Percentiles rank a stretch among this genome's conserved stretches.
Conservation (phyloP, 2,888 invertebrate species). For the Drosophila nr. perissopoda region DNA sequence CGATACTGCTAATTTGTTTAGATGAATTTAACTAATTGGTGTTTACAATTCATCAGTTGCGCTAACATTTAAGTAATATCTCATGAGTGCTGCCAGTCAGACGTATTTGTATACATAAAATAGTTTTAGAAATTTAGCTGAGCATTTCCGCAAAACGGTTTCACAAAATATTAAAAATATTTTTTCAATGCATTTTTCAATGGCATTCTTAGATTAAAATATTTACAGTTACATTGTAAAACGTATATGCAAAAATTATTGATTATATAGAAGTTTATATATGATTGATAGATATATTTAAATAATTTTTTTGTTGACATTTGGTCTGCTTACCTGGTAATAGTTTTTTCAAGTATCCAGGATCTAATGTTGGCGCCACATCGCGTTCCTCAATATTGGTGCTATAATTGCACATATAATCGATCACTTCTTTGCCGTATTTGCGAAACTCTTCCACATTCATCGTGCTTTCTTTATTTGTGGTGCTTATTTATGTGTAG, state of each 20-base stretch:
- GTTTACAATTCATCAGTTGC: constrained; percentile 60
- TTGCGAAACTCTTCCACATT: constrained; percentile 90
- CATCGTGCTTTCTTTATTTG: constrained; percentile 86
- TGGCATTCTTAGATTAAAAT: constrained; percentile 20
- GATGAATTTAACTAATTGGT: constrained; percentile 59
- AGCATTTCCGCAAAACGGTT: neutral
- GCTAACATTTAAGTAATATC: constrained; percentile 41
- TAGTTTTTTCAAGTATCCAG: constrained; percentile 90
- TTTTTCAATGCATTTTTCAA: constrained; percentile 34
- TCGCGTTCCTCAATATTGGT: constrained; percentile 88
- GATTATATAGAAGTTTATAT: constrained; percentile 6
- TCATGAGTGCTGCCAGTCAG: constrained; percentile 12
- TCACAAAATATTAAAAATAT: constrained; percentile 24
- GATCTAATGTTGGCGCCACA: constrained; percentile 91
- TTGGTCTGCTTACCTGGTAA: constrained; percentile 86
- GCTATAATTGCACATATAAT: constrained; percentile 92
- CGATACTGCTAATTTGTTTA: constrained; percentile 66
- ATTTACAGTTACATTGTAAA: constrained; percentile 20
- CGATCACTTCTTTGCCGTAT: constrained; percentile 92
- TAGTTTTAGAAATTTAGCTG: constrained; percentile 18
- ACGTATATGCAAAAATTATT: neutral
- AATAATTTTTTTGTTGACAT: neutral
- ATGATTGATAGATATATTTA: constrained; percentile 1
- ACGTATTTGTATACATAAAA: constrained; percentile 27
- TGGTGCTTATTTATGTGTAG: constrained; percentile 9